Percentiles rank a stretch among this genome's conserved stretches.
Evolutionary conservation across 2,113 vertebrate genomes (phyloP).

Genomic region (Nanorana parkeri): DNA sequence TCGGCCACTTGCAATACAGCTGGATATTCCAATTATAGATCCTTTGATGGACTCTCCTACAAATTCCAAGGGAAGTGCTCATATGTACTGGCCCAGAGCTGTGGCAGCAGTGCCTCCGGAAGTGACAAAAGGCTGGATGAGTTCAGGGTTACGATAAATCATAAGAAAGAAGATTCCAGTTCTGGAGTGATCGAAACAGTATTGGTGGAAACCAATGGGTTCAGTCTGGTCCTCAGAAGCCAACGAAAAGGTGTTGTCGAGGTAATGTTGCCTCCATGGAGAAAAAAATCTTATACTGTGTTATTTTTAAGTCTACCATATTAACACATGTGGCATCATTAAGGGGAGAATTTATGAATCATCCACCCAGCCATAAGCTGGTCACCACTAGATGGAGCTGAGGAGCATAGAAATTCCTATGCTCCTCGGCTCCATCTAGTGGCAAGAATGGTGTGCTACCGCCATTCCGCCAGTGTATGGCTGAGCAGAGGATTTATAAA

Average conservation of each 20-base stretch:
- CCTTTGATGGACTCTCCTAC: conserved; percentile 71
- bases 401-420: no score
- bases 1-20: conserved; percentile 69
- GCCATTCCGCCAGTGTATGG: no score
- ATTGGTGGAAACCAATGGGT: conserved; percentile 64
- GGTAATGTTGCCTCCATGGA: neutral
- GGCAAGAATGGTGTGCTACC: no score
- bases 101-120: conserved; percentile 61
- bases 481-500: no score
- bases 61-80: conserved; percentile 74
- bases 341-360: no score
- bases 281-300: neutral
- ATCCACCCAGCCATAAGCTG: no score
- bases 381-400: no score
- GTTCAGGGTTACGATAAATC: conserved; percentile 69
- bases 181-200: conserved; percentile 66
- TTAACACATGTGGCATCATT: no score
- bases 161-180: conserved; percentile 65
- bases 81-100: conserved; percentile 58
- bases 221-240: conserved; percentile 61
- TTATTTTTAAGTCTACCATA: no score
- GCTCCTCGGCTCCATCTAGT: no score
- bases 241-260: conserved; percentile 7
- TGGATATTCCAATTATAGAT: conserved; percentile 74
- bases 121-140: conserved; percentile 50